Percentiles rank a stretch among this genome's conserved stretches.
These are phyloP conservation scores for Camponotus floridanus DNA, from an alignment of 1,140 invertebrate genomes.

Conservation along the genomic window DNA sequence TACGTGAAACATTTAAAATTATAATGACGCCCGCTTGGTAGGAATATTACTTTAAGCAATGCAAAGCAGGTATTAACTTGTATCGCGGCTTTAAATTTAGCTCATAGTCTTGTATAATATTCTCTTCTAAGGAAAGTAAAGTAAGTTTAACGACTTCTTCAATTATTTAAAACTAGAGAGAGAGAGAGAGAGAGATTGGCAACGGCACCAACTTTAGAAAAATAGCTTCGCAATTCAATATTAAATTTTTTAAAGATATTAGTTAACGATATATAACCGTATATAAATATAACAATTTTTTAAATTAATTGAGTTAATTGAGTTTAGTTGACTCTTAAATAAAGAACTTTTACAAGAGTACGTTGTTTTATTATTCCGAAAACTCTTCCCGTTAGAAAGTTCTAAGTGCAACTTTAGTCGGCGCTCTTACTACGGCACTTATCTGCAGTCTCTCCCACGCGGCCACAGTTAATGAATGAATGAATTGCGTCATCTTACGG, in stretches of 20 bases:
- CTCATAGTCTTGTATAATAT: not conserved
- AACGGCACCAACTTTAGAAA: no score
- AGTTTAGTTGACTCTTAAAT: slow-evolving; percentile 1
- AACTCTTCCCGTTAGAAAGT: slow-evolving; percentile 27
- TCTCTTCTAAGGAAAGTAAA: not conserved
- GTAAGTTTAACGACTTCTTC: slow-evolving; percentile 25
- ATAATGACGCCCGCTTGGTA: slow-evolving; percentile 25
- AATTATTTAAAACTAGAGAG: not conserved
- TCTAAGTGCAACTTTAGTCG: slow-evolving; percentile 33
- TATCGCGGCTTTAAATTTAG: slow-evolving; percentile 27
- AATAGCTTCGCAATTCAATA: no score
- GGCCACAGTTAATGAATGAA: slow-evolving; percentile 76
- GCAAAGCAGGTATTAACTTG: slow-evolving; percentile 35
- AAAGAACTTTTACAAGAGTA: not conserved
- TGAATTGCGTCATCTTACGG: slow-evolving; percentile 78
- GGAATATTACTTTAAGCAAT: slow-evolving; percentile 44
- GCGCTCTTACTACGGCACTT: slow-evolving; percentile 59
- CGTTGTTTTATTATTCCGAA: not conserved
- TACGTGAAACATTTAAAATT: slow-evolving; percentile 35
- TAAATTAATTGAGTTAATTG: slow-evolving; percentile 23
- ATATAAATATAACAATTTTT: not conserved
- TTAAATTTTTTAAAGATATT: no score
- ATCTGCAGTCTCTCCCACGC: slow-evolving; percentile 70
- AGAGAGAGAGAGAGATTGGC: no score
- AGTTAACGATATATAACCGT: no score